A percentile compares a stretch with the other conserved stretches of the same genome.
Evolutionary conservation across 2,113 vertebrate species (phyloP).

Genomic region (Pteronura brasiliensis): DNA sequence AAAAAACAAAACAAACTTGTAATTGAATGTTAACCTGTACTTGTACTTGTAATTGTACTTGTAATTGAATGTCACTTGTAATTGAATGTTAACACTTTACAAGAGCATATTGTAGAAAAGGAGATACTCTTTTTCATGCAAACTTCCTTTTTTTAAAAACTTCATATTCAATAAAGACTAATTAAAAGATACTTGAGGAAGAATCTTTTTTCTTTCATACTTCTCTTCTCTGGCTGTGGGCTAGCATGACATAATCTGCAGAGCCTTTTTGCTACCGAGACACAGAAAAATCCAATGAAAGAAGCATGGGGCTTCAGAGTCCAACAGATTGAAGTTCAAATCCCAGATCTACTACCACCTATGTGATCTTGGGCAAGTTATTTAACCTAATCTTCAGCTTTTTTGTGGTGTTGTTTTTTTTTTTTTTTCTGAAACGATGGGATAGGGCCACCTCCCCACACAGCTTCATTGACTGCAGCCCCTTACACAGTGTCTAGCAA

Average conservation of each 20-base stretch:
- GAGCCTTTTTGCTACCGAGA: neutral
- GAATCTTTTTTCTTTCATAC: neutral
- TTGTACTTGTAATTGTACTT: no score
- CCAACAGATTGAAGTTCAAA: neutral
- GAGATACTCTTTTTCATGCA: neutral
- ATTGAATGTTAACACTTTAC: neutral
- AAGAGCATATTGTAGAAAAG: slow-evolving; percentile 10
- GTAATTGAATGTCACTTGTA: neutral
- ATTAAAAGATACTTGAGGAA: slow-evolving; percentile 14
- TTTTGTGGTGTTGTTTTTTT: neutral
- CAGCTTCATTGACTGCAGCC: neutral
- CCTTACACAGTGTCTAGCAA: neutral
- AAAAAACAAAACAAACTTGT: no score
- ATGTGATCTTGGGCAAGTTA: neutral
- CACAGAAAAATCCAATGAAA: neutral
- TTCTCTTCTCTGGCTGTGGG: slow-evolving; percentile 1
- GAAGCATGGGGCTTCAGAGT: neutral
- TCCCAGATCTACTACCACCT: neutral
- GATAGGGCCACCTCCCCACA: neutral
- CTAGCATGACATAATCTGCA: neutral
- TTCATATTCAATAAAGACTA: slow-evolving; percentile 14
- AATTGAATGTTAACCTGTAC: neutral
- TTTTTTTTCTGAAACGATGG: neutral
- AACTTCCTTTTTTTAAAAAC: slow-evolving; percentile 12
- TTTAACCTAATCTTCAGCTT: neutral